These are phyloP conservation scores for Micoletzkya japonica DNA, from an alignment of 2,888 invertebrate genomes.

Conservation along the genomic window DNA sequence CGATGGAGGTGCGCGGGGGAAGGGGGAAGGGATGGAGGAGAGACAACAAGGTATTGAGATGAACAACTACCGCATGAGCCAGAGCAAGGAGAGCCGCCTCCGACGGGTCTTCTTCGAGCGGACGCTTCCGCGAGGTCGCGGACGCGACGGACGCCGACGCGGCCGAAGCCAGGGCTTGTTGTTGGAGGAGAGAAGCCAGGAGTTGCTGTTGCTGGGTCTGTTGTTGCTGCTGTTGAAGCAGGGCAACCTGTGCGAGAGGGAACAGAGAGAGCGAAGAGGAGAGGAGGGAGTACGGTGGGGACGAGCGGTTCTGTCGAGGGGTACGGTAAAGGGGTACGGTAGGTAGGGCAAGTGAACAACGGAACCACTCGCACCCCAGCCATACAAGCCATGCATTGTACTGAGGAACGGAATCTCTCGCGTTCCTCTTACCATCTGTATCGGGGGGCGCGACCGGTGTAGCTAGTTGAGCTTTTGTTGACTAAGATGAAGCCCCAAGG, in stretches of 20 bases:
- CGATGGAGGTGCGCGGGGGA: neutral
- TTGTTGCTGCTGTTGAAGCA: conserved; percentile 22
- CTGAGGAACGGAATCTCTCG: too few relatives aligned
- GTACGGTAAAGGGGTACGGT: too few relatives aligned
- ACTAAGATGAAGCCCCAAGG: too few relatives aligned
- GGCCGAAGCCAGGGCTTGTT: conserved; percentile 22
- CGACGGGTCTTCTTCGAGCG: neutral
- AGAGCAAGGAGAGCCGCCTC: conserved; percentile 21
- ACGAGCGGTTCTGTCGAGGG: neutral
- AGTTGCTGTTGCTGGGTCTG: conserved; percentile 27
- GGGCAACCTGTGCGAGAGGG: conserved; percentile 23
- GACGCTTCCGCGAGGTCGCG: conserved; percentile 17
- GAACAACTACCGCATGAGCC: conserved; percentile 8
- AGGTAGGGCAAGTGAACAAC: too few relatives aligned
- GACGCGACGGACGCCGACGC: neutral
- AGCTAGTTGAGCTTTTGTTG: too few relatives aligned
- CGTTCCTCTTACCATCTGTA: too few relatives aligned
- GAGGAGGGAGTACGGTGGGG: neutral
- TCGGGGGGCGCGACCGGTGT: too few relatives aligned
- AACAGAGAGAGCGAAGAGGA: conserved; percentile 17
- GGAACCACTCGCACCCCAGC: too few relatives aligned
- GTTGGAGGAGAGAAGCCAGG: conserved; percentile 23
- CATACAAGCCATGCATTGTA: conserved; percentile 22
- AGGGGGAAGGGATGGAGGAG: neutral
- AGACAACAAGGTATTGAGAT: conserved; percentile 3